Percentiles rank a stretch among this genome's conserved stretches.
phyloP scores from a whole-genome alignment of 2,113 vertebrate genomes.

The Myrmecophaga tridactyla region DNA sequence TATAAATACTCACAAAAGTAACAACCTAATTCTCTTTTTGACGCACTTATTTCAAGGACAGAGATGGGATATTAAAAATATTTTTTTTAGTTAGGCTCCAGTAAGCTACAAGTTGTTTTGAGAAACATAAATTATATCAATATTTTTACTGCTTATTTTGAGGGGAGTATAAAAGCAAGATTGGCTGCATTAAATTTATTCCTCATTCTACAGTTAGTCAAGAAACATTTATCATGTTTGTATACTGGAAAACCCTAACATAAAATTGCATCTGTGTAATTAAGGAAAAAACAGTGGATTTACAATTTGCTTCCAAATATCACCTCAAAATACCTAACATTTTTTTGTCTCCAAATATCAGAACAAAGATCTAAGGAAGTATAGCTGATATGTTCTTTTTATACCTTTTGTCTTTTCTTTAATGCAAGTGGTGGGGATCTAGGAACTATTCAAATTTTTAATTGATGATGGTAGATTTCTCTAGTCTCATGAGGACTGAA shows the following conservation, averaged over 20 bases:
- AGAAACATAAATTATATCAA: not conserved
- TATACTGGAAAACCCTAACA: not conserved
- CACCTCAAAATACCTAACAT: not conserved
- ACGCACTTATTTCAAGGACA: not conserved
- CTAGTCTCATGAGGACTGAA: not conserved
- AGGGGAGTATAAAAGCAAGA: not conserved
- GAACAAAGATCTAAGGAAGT: not conserved
- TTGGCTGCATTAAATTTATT: not conserved
- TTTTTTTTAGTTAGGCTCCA: not conserved
- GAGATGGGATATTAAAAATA: not conserved
- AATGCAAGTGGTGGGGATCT: not conserved
- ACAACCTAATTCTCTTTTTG: not conserved
- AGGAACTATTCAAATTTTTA: not conserved
- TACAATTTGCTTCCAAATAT: not conserved
- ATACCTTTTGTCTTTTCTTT: not conserved
- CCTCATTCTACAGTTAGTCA: not conserved
- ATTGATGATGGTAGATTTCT: not conserved
- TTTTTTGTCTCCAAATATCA: not conserved
- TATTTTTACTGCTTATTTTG: not conserved
- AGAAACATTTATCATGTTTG: not conserved
- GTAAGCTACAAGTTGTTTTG: not conserved
- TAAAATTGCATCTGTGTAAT: too few relatives aligned
- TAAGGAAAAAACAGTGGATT: not conserved
- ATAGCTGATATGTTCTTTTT: not conserved
- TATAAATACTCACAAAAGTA: not conserved